Percentiles rank a stretch among this genome's conserved stretches.
Evolutionary conservation across 2,888 invertebrate genomes (phyloP).

Genomic region (Melanostoma scalare): DNA sequence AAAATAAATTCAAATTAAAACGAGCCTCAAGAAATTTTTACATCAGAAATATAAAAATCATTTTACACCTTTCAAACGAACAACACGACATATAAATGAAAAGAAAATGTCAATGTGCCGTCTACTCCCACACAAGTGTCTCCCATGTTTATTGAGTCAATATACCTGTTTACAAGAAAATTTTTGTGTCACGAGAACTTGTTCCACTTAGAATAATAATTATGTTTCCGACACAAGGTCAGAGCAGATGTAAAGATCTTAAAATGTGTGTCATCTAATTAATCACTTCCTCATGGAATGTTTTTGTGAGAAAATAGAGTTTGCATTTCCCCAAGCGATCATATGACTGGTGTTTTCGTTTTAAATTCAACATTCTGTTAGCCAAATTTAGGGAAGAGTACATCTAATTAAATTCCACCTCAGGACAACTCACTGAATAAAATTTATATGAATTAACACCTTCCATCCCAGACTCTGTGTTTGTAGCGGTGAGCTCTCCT

Average conservation of each 20-base stretch:
- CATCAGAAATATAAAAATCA: no score
- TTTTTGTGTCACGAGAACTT: neutral
- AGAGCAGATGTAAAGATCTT: neutral
- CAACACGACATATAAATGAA: no score
- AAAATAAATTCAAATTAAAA: no score
- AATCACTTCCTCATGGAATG: no score
- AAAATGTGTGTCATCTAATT: no score
- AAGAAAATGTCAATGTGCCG: neutral
- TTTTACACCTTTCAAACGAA: no score
- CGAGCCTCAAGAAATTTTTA: no score
- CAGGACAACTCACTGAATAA: slow-evolving; percentile 43
- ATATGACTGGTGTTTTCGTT: neutral
- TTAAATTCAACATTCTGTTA: slow-evolving; percentile 10
- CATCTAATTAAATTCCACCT: slow-evolving; percentile 31
- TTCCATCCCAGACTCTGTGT: neutral
- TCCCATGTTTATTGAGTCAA: no score
- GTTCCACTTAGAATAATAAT: neutral
- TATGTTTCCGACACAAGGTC: neutral
- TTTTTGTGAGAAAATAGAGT: neutral
- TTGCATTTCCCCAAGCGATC: neutral
- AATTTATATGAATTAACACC: slow-evolving; percentile 23
- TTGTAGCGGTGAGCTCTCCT: slow-evolving; percentile 10
- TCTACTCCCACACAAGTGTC: neutral
- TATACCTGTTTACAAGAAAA: no score
- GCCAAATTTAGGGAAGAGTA: neutral